Percentiles rank a stretch among this genome's conserved stretches.
phyloP scores from a whole-genome alignment of 2,113 vertebrate genomes.

The Ornithorhynchus anatinus region DNA sequence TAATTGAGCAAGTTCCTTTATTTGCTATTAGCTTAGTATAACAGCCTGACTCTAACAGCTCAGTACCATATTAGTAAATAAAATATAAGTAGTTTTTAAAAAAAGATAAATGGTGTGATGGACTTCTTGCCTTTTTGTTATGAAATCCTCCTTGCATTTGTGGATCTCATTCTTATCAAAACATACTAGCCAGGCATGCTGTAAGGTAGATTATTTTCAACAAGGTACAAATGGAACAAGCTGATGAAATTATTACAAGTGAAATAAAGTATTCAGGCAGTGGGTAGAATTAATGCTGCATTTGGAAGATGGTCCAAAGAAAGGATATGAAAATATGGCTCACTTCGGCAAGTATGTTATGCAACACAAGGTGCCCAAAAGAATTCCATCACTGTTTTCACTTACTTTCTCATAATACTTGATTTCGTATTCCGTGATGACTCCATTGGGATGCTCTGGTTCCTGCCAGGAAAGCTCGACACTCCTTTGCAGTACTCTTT shows the following conservation, averaged over 20 bases:
- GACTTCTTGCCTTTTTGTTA: not conserved
- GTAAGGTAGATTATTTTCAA: not conserved
- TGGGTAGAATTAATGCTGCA: conserved; percentile 7
- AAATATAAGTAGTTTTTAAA: not conserved
- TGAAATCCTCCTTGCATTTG: not conserved
- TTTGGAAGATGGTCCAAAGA: not conserved
- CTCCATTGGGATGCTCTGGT: conserved; percentile 95
- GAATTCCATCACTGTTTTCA: conserved; percentile 51
- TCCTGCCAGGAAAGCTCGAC: conserved; percentile 98
- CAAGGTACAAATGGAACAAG: not conserved
- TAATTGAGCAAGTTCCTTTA: too few species aligned
- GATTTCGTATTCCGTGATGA: conserved; percentile 99
- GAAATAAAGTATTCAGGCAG: not conserved
- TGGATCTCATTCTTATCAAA: not conserved
- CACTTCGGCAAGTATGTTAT: not conserved
- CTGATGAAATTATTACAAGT: not conserved
- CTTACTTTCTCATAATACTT: conserved; percentile 99
- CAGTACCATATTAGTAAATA: conserved; percentile 4
- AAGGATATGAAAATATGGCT: conserved; percentile 9
- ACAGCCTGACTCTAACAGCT: not conserved
- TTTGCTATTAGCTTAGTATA: not conserved
- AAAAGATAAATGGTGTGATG: not conserved
- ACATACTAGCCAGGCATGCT: not conserved
- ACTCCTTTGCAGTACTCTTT: conserved; percentile 91
- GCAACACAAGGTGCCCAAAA: not conserved